Evolutionary conservation across 2,888 invertebrate genomes (phyloP).

Genomic region (Scaptomyza polygonia): DNA sequence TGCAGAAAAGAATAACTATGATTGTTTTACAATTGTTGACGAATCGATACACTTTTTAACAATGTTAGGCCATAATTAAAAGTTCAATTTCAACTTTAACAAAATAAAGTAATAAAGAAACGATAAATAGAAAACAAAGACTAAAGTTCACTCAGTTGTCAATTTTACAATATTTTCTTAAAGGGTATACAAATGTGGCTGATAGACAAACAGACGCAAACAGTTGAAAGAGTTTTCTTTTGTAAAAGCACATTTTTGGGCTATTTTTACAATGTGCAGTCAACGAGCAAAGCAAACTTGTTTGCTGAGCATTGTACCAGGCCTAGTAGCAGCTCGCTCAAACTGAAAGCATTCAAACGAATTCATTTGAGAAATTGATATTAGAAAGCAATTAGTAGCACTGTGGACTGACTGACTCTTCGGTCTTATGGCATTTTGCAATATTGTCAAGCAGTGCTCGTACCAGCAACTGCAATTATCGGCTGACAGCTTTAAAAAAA

Average conservation of each 20-base stretch:
- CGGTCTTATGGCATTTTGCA: too few relatives aligned
- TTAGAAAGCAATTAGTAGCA: constrained; percentile 69
- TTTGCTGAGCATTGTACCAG: constrained; percentile 5
- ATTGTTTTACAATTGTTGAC: not conserved
- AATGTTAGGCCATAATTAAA: not conserved
- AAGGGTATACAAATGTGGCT: constrained; percentile 6
- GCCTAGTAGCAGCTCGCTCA: constrained; percentile 21
- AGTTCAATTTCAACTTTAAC: not conserved
- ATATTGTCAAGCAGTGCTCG: constrained; percentile 12
- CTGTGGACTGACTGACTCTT: too few relatives aligned
- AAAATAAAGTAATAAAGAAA: too few relatives aligned
- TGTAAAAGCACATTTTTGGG: not conserved
- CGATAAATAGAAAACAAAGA: not conserved
- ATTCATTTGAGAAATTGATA: constrained; percentile 72
- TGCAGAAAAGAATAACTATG: constrained; percentile 29
- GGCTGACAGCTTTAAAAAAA: constrained; percentile 29
- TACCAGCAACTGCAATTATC: constrained; percentile 57
- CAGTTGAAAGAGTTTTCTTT: not conserved
- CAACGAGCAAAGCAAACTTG: constrained; percentile 15
- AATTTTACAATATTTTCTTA: not conserved
- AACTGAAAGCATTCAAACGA: constrained; percentile 54
- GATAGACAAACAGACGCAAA: constrained; percentile 5
- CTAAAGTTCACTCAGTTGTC: not conserved
- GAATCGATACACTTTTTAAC: not conserved
- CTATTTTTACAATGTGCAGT: constrained; percentile 36